Evolutionary conservation across 1,140 invertebrate genomes (phyloP).

Genomic region (Planococcus citri): DNA sequence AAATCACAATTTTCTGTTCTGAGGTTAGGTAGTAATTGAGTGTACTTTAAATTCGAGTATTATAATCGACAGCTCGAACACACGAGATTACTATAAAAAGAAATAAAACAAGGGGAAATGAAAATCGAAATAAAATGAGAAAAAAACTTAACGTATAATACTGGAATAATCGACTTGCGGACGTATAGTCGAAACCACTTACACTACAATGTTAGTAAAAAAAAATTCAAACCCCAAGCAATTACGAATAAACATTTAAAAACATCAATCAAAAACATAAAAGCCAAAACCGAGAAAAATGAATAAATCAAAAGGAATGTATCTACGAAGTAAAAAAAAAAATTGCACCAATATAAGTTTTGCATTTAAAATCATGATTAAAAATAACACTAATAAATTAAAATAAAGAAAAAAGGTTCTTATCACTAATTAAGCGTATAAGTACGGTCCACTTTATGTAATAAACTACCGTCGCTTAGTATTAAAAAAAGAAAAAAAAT

Average conservation of each 20-base stretch:
- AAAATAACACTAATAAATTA: not conserved
- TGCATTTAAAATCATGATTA: not conserved
- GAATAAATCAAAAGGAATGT: not conserved
- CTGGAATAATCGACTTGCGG: not conserved
- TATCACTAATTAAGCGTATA: conserved; percentile 13
- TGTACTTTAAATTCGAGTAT: no score
- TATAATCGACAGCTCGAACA: no score
- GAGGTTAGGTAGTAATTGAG: no score
- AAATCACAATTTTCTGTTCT: no score
- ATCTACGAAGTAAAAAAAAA: not conserved
- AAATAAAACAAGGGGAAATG: not conserved
- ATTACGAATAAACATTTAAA: not conserved
- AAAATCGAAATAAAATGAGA: not conserved
- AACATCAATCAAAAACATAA: not conserved
- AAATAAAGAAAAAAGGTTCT: not conserved
- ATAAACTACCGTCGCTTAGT: not conserved
- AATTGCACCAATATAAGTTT: not conserved
- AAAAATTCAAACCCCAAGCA: not conserved
- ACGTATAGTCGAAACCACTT: not conserved
- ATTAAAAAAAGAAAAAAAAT: not conserved
- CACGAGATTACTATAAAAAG: no score
- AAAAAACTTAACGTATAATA: not conserved
- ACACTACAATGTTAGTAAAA: not conserved
- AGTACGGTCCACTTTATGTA: not conserved
- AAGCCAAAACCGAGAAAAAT: not conserved